Conservation (phyloP, 1,140 invertebrate species). For the Procambarus clarkii region DNA sequence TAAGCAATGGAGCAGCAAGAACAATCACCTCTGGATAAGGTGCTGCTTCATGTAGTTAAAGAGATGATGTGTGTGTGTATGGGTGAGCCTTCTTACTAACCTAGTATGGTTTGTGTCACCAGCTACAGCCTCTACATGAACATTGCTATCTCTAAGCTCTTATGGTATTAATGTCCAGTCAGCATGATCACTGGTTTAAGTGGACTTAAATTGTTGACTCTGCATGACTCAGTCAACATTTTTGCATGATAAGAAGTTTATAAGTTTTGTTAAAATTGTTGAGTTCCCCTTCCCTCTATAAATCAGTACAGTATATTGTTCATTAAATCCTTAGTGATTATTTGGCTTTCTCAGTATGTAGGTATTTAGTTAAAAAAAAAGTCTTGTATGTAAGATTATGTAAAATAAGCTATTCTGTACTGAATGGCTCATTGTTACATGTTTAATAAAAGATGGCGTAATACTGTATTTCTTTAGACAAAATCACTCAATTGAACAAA, state of each 20-base stretch:
- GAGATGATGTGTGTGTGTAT: not conserved
- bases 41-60: not conserved
- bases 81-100: not conserved
- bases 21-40: not conserved
- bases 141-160: not conserved
- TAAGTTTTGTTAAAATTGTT: not conserved
- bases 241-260: not conserved
- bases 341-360: not conserved
- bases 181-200: not conserved
- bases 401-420: not conserved
- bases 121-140: not conserved
- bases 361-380: not conserved
- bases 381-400: not conserved
- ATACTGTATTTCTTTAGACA: not conserved
- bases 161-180: not conserved
- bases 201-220: not conserved
- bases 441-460: not conserved
- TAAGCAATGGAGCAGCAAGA: not conserved
- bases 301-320: slow-evolving; percentile 9
- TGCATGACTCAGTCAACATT: slow-evolving; percentile 1
- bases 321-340: not conserved
- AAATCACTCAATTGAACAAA: not conserved
- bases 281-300: not conserved
- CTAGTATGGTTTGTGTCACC: not conserved
- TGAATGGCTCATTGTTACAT: not conserved